Conservation (phyloP, 2,113 vertebrate genomes). For the Bothrops jararaca region DNA sequence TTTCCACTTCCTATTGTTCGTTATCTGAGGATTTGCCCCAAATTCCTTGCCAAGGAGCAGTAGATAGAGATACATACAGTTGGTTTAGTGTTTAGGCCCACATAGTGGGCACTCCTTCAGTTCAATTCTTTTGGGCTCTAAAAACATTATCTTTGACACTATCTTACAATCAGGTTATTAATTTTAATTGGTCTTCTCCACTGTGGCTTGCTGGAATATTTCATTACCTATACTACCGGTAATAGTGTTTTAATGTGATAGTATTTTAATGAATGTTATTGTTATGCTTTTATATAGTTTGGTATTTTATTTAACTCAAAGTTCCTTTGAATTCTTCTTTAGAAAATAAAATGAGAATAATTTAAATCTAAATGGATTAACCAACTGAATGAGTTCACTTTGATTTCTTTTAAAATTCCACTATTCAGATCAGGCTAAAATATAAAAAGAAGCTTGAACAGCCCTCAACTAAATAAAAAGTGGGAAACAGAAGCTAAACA, state of each 20-base stretch:
- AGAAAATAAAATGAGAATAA: neutral
- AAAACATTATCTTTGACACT: neutral
- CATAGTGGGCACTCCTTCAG: neutral
- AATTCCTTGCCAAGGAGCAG: neutral
- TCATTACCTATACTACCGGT: neutral
- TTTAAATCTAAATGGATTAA: neutral
- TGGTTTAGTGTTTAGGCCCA: neutral
- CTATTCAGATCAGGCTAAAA: neutral
- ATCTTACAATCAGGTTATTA: neutral
- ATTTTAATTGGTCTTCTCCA: neutral
- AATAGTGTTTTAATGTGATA: neutral
- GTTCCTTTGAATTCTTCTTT: neutral
- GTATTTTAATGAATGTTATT: neutral
- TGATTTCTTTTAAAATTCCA: neutral
- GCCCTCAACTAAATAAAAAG: neutral
- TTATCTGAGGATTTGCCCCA: neutral
- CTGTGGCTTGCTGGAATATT: neutral
- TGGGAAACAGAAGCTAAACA: neutral
- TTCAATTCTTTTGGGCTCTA: neutral
- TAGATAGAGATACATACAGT: neutral
- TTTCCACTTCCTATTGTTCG: neutral
- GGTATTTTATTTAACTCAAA: neutral
- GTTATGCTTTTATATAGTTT: neutral
- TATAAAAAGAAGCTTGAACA: neutral
- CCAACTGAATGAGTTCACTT: neutral